Percentiles rank a stretch among this genome's conserved stretches.
These are phyloP conservation scores for Napeogenes inachia DNA, from an alignment of 2,888 invertebrate species.

Conservation along the genomic window DNA sequence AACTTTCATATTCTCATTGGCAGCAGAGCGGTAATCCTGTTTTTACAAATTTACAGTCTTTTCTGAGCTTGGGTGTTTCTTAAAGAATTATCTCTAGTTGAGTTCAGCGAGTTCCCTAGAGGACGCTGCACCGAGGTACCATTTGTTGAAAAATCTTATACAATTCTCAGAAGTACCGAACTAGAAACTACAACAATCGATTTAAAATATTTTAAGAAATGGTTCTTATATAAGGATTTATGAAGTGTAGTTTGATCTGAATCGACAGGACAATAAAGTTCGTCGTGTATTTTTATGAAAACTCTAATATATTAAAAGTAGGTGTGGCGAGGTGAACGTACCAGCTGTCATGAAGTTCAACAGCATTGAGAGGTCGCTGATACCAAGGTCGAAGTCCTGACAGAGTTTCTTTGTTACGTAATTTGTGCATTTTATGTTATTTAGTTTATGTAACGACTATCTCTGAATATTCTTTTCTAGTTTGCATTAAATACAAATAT, in stretches of 20 bases:
- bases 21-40: constrained; percentile 31
- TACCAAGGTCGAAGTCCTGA: constrained; percentile 57
- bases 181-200: constrained; percentile 7
- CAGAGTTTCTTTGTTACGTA: constrained; percentile 49
- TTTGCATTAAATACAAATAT: not conserved
- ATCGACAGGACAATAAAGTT: constrained; percentile 10
- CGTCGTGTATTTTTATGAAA: constrained; percentile 15
- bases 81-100: constrained; percentile 59
- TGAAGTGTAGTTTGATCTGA: too few relatives aligned
- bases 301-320: not conserved
- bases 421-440: constrained; percentile 35
- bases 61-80: constrained; percentile 54
- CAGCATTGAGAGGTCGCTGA: constrained; percentile 44
- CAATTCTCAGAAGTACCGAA: constrained; percentile 14
- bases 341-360: constrained; percentile 42
- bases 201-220: too few relatives aligned
- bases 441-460: constrained; percentile 21
- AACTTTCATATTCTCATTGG: constrained; percentile 27
- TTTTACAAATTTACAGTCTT: constrained; percentile 47
- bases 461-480: constrained; percentile 7
- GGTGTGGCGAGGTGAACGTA: constrained; percentile 40
- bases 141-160: constrained; percentile 49
- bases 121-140: constrained; percentile 53
- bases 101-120: constrained; percentile 56
- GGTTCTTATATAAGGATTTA: too few relatives aligned